Percentiles rank a stretch among this genome's conserved stretches.
Evolutionary conservation across 2,113 vertebrate genomes (phyloP).

Genomic region (Neotoma lepida): DNA sequence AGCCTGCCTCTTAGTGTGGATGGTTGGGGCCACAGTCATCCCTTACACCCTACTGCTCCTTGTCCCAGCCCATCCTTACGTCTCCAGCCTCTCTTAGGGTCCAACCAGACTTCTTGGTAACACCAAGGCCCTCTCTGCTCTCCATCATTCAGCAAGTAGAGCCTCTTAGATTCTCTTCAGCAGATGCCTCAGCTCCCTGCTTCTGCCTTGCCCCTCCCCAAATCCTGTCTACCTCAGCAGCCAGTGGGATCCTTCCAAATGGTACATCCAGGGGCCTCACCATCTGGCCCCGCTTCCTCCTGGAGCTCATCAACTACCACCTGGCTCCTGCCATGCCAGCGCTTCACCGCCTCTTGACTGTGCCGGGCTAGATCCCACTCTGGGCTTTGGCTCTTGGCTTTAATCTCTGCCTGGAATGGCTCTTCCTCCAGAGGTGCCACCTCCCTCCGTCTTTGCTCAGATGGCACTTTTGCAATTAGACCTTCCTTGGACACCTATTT

Average conservation of each 20-base stretch:
- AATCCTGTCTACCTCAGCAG: neutral
- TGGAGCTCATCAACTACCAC: slow-evolving; percentile 21
- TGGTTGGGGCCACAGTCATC: neutral
- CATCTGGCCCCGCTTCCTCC: slow-evolving; percentile 69
- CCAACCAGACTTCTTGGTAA: neutral
- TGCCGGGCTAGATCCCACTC: neutral
- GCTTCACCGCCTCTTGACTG: accelerated
- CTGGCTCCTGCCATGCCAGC: neutral
- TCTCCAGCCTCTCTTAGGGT: neutral
- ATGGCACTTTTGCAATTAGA: slow-evolving; percentile 10
- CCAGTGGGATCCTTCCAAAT: slow-evolving; percentile 50
- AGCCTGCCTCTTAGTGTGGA: neutral
- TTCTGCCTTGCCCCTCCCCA: slow-evolving; percentile 18
- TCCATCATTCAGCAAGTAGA: neutral
- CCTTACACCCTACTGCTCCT: neutral
- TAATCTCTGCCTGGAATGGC: neutral
- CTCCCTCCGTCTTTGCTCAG: neutral
- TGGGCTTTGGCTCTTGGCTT: neutral
- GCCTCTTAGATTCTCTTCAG: slow-evolving; percentile 21
- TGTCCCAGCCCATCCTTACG: neutral
- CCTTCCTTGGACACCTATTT: slow-evolving; percentile 36
- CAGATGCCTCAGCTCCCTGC: neutral
- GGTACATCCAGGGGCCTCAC: slow-evolving; percentile 56
- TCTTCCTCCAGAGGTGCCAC: neutral
- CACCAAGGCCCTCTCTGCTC: neutral